These are phyloP conservation scores for Bellardia pandia DNA, from an alignment of 2,888 invertebrate species.

Conservation along the genomic window DNA sequence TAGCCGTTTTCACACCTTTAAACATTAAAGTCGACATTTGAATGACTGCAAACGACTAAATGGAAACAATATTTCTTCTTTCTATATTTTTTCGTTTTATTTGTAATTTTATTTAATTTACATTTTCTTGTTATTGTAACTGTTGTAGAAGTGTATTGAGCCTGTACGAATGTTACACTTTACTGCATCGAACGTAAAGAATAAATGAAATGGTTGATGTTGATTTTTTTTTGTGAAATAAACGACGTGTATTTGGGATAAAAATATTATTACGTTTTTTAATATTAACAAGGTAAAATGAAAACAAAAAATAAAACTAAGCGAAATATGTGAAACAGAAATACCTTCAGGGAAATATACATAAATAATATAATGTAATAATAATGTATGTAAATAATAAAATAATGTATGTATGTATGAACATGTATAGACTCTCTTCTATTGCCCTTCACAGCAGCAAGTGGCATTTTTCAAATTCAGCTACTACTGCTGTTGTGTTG, in stretches of 20 bases:
- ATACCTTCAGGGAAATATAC: conserved; percentile 17
- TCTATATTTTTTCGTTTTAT: not conserved
- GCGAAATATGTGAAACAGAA: not conserved
- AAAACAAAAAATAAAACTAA: not conserved
- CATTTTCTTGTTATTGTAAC: not conserved
- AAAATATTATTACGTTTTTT: not conserved
- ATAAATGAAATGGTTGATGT: not conserved
- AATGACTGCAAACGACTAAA: conserved; percentile 20
- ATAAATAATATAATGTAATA: not conserved
- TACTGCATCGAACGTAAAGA: not conserved
- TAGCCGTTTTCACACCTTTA: conserved; percentile 44
- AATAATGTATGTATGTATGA: no score
- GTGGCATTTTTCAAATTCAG: not conserved
- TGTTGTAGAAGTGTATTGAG: not conserved
- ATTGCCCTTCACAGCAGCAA: not conserved
- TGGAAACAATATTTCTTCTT: conserved; percentile 1
- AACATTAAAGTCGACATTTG: conserved; percentile 43
- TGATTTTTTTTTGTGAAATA: not conserved
- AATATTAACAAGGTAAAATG: not conserved
- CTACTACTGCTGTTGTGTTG: not conserved
- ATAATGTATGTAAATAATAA: no score
- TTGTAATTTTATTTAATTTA: conserved; percentile 6
- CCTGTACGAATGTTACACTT: not conserved
- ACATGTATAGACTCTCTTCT: not conserved
- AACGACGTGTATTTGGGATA: not conserved